Evolutionary conservation across 2,888 invertebrate genomes (phyloP).

Genomic region (Himalopsyche tibetana): DNA sequence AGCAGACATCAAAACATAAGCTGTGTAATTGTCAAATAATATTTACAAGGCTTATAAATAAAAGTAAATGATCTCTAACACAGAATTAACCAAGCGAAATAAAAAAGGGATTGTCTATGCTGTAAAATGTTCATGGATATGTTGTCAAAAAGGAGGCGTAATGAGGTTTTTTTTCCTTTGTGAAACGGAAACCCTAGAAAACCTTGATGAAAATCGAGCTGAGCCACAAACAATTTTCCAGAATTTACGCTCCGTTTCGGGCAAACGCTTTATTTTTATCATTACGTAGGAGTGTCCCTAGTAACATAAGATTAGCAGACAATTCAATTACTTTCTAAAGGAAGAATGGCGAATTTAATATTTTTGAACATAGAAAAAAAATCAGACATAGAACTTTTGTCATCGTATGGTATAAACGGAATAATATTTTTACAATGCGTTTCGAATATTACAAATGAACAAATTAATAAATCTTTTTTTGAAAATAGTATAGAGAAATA

Average conservation of each 20-base stretch:
- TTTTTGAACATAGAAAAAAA: not conserved
- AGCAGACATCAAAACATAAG: no score
- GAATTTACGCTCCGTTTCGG: not conserved
- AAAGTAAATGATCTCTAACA: not conserved
- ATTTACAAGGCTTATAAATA: no score
- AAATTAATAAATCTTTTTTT: no score
- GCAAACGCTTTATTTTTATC: slow-evolving; percentile 34
- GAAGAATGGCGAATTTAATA: not conserved
- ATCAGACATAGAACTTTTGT: not conserved
- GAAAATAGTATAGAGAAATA: no score
- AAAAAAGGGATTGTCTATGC: not conserved
- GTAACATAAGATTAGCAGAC: slow-evolving; percentile 5
- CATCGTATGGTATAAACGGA: no score
- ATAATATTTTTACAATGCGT: no score
- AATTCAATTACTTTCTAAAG: not conserved
- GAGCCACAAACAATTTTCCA: slow-evolving; percentile 16
- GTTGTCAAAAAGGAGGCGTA: not conserved
- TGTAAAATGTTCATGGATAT: slow-evolving; percentile 14
- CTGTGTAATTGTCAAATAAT: no score
- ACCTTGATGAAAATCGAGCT: slow-evolving; percentile 7
- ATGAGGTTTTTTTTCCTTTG: not conserved
- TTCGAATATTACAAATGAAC: no score
- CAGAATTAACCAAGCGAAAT: slow-evolving; percentile 24
- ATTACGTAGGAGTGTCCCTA: not conserved
- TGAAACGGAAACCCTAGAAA: slow-evolving; percentile 5